Evolutionary conservation across 2,797 vertebrate species (phyloP), one percentile per base, ranked within the genome.

Genomic region (Tadarida brasiliensis): DNA sequence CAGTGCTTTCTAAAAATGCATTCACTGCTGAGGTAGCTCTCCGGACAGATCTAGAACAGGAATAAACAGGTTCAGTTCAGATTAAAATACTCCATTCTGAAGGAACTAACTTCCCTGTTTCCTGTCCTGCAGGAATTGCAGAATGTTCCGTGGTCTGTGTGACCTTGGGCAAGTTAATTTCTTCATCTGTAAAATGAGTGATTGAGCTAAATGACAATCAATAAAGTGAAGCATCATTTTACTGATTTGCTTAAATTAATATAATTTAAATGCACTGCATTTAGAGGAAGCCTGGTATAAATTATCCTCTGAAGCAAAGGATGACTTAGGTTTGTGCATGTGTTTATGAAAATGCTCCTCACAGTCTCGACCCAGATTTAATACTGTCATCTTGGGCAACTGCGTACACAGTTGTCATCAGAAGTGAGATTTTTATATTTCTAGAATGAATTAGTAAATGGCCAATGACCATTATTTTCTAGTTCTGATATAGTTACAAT

Each of bases 31-130:
- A 51, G 63, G 11, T 20, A 47, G 85, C 30, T 92, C 65, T 94
- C 74, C 77, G 51, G 88, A 85, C 68, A 56, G 90, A 92, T 80
- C 33, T 76, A 87, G 61, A 87, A n/a, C 76, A 87, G 87, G 91
- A 89, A 65, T 63, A 95, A 91, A 49, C 78, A 63, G n/a, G 68
- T 91, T 88, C 11, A 35, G 61, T 82, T 85, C 71, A 84, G 71
- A 96, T 94, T 20, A 85, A 96, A 97, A 77, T 76, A 24, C 28
- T 93, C 84, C 39, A 35, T 90, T 84, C 39, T 54, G 24, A 80
- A 77, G 44, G 20, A 17, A 39, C 54, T 80, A 7, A 86, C 82
- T 76, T 94, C 30, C 24, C 56, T 35, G 49, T 59, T 84, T 80
- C 47, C 26, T 83, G 51, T 63, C 59, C 22, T 87, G 35, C 4